Evolutionary conservation across 2,797 vertebrate genomes (phyloP).

Genomic region (Fratercula arctica): DNA sequence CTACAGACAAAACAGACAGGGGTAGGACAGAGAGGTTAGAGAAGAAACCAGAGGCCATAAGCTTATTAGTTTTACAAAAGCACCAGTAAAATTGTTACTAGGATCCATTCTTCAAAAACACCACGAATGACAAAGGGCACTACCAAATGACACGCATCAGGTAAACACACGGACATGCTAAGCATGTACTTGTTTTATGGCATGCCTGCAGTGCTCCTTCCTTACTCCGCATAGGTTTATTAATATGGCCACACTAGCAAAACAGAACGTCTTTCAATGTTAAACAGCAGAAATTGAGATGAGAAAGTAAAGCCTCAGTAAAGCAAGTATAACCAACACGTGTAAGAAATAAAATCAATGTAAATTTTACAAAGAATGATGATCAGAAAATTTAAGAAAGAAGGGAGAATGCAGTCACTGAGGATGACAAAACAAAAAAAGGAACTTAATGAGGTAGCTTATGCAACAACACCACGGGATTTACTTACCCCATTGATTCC

Average conservation of each 20-base stretch:
- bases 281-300: background rate
- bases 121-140: background rate
- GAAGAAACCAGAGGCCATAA: constrained; percentile 65
- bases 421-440: background rate
- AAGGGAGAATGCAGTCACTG: background rate
- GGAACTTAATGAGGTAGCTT: background rate
- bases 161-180: background rate
- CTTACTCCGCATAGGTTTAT: background rate
- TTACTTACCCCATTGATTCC: constrained; percentile 17
- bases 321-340: background rate
- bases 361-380: background rate
- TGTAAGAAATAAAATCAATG: background rate
- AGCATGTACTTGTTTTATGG: background rate
- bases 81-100: background rate
- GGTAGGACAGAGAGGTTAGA: constrained; percentile 80
- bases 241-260: background rate
- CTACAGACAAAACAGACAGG: constrained; percentile 86
- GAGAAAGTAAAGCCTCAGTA: background rate
- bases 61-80: constrained; percentile 79
- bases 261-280: background rate
- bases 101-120: constrained; percentile 21
- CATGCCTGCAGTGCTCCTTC: background rate
- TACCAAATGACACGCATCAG: background rate
- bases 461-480: background rate
- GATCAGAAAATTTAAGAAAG: background rate